phyloP scores from a whole-genome alignment of 2,888 invertebrate genomes.

The Drosophila parthenogenetica region DNA sequence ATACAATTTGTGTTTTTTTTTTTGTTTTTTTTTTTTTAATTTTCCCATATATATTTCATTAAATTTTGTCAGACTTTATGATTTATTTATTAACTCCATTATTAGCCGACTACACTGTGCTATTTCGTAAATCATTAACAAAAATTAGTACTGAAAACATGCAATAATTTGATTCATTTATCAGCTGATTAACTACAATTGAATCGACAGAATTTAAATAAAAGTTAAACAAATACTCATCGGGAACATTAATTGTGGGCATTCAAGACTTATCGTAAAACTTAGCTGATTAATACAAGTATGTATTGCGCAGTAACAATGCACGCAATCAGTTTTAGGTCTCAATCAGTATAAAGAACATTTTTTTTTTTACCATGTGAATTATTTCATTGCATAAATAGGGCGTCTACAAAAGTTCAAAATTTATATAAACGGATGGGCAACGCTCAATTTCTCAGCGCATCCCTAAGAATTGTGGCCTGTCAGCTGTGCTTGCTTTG shows the following conservation, averaged over 20 bases:
- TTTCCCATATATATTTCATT: background rate
- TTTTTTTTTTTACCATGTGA: too few species aligned
- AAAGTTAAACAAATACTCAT: background rate
- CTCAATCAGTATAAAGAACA: background rate
- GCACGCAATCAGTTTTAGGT: background rate
- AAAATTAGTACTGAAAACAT: constrained; percentile 1
- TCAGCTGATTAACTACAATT: constrained; percentile 5
- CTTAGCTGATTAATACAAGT: background rate
- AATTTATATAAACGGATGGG: too few species aligned
- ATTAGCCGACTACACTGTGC: background rate
- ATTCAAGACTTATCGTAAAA: background rate
- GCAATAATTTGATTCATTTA: background rate
- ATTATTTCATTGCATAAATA: too few species aligned
- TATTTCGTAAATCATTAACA: constrained; percentile 1
- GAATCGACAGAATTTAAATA: background rate
- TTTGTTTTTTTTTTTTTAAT: background rate
- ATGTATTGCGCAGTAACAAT: background rate
- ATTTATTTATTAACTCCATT: background rate
- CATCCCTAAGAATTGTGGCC: background rate
- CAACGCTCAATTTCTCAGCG: background rate
- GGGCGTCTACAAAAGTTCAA: too few species aligned
- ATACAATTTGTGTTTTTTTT: background rate
- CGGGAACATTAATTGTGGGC: background rate
- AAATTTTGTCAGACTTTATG: background rate
- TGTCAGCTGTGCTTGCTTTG: constrained; percentile 8